A percentile compares a stretch with the other conserved stretches of the same genome.
phyloP scores from a whole-genome alignment of 2,888 invertebrate genomes.

The Mycalesis mineus region DNA sequence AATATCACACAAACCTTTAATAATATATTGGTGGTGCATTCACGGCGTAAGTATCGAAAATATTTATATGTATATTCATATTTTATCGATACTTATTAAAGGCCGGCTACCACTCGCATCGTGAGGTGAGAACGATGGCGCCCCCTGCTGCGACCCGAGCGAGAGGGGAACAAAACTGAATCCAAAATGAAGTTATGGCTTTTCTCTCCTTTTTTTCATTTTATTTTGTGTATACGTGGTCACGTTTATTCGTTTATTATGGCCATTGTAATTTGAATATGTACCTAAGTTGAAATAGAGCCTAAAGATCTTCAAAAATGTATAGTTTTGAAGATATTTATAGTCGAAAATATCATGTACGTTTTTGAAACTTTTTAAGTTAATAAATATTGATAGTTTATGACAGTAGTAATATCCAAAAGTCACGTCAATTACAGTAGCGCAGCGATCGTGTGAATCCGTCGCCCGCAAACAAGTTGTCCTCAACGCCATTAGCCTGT shows the following conservation, averaged over 20 bases:
- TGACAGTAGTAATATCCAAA: not conserved
- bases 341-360: too few species aligned
- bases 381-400: too few species aligned
- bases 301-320: not conserved
- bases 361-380: too few species aligned
- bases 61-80: constrained; percentile 77
- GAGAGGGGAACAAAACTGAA: constrained; percentile 72
- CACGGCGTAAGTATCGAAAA: constrained; percentile 53
- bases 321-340: too few species aligned
- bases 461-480: constrained; percentile 52
- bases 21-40: constrained; percentile 9
- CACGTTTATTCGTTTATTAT: constrained; percentile 49
- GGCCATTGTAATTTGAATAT: constrained; percentile 15
- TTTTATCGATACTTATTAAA: constrained; percentile 78
- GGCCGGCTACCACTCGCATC: constrained; percentile 76
- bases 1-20: constrained; percentile 8
- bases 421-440: constrained; percentile 61
- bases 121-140: constrained; percentile 77
- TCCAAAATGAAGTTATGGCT: constrained; percentile 76
- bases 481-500: constrained; percentile 68
- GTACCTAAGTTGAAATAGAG: constrained; percentile 10
- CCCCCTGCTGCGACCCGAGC: constrained; percentile 73
- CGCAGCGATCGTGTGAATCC: constrained; percentile 55
- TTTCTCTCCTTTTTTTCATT: constrained; percentile 63
- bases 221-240: constrained; percentile 60